phyloP scores from a whole-genome alignment of 2,113 vertebrate species.

The Catharus fuscescens region DNA sequence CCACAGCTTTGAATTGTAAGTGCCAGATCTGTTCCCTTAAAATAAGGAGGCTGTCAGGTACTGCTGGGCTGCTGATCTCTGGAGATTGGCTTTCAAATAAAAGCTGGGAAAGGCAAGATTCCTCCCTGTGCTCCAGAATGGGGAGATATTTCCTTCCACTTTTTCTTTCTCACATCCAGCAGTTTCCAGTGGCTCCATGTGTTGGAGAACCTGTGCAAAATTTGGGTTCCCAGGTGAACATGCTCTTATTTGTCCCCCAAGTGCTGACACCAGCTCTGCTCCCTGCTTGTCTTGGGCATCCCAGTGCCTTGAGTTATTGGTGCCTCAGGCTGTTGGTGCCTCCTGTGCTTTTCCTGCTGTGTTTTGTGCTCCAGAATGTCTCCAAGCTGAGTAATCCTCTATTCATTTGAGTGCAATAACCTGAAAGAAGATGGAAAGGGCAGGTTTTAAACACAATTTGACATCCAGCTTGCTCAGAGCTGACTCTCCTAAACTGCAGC shows the following conservation, averaged over 20 bases:
- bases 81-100: neutral
- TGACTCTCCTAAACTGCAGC: neutral
- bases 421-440: neutral
- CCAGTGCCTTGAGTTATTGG: neutral
- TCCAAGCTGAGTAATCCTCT: neutral
- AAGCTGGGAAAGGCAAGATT: neutral
- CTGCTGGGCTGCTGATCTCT: neutral
- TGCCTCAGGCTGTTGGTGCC: neutral
- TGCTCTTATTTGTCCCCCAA: neutral
- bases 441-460: neutral
- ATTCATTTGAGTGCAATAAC: neutral
- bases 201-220: neutral
- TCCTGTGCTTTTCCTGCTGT: neutral
- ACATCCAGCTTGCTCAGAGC: neutral
- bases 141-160: neutral
- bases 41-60: neutral
- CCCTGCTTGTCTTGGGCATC: neutral
- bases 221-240: neutral
- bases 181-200: neutral
- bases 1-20: neutral
- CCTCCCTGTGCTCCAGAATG: neutral
- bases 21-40: neutral
- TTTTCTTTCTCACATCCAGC: neutral
- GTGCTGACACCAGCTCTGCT: neutral
- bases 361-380: neutral